Conservation (phyloP, 2,113 vertebrate species). For the Paracyprichromis sp. region DNA sequence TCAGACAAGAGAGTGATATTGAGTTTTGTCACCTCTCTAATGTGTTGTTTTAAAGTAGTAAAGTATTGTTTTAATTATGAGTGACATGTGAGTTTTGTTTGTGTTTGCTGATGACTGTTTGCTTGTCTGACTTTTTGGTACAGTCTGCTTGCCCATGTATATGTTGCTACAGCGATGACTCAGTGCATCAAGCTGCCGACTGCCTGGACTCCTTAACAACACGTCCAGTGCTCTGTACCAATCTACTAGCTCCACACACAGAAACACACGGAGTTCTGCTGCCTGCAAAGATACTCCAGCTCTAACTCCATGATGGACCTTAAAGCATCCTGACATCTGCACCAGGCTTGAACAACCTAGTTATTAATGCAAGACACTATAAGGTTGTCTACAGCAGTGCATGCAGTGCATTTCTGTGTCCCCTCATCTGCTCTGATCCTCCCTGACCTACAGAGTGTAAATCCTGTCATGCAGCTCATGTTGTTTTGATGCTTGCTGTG, state of each 20-base stretch:
- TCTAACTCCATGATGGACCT: constrained; percentile 11
- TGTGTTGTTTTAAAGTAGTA: background rate
- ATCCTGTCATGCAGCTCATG: background rate
- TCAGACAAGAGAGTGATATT: background rate
- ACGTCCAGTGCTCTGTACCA: constrained; percentile 4
- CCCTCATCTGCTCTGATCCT: background rate
- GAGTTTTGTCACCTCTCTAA: background rate
- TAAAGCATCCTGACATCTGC: constrained; percentile 35
- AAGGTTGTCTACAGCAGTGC: background rate
- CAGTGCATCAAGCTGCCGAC: background rate
- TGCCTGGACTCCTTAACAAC: background rate
- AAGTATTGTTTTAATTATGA: background rate
- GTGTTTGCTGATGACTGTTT: background rate
- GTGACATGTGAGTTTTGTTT: background rate
- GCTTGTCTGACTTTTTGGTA: background rate
- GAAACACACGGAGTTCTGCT: background rate
- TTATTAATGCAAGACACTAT: constrained; percentile 4
- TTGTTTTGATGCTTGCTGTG: background rate
- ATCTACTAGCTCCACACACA: constrained; percentile 2
- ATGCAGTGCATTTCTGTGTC: background rate
- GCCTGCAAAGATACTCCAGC: constrained; percentile 6
- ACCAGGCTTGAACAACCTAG: background rate
- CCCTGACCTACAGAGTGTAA: background rate
- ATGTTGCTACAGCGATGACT: background rate
- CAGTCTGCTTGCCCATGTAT: background rate